Base-by-base conservation (phyloP, 2,888 invertebrate species). In the Cantharis rustica region DNA sequence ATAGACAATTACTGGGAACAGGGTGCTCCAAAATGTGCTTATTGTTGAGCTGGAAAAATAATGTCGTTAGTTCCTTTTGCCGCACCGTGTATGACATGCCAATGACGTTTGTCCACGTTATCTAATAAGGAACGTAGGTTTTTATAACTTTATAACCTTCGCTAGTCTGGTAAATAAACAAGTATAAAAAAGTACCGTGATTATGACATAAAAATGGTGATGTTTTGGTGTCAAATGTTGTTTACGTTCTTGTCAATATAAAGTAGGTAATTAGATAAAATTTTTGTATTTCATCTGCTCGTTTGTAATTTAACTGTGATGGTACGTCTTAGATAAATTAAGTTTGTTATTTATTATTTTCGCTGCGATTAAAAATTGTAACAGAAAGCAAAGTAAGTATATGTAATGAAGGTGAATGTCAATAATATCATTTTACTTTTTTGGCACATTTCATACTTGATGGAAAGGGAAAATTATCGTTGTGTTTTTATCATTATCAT, bases 201-300 rank as follows among this genome's bases (percentile, higher is more conserved):
- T 47, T 47, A 47, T 47, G 47, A 47, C 27, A 11, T 69, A 69
- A 23, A 69, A 26, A 16, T 31, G 31, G 31, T 31, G 31, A 69
- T 47, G 61, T 75, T 75, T 75, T 68, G 75, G 17, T 71, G 61
- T 71, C 23, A 66, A 71, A 71, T 62, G 61, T 71, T 71, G 71
- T 72, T 73, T 73, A 71, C 47, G 26, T 16, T 62, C 62, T 13
- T 69, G 47, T 61, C 13, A 10, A 26, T 17, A 68, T 63, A 17
- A 68, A 63, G 31, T 72, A 66, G 64, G 63, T 68, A 72, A 75
- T 72, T 72, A 76, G 72, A 72, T 76, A 76, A 76, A 72, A 72
- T 72, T 72, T 76, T 72, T 61, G 72, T 72, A 15, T 66, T 66
- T 66, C 20, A 66, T n/a, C n/a, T 9, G 7, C 47, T 47, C n/a